Evolutionary conservation across 2,888 invertebrate species (phyloP).

Genomic region (Kryphioiulus occultus): DNA sequence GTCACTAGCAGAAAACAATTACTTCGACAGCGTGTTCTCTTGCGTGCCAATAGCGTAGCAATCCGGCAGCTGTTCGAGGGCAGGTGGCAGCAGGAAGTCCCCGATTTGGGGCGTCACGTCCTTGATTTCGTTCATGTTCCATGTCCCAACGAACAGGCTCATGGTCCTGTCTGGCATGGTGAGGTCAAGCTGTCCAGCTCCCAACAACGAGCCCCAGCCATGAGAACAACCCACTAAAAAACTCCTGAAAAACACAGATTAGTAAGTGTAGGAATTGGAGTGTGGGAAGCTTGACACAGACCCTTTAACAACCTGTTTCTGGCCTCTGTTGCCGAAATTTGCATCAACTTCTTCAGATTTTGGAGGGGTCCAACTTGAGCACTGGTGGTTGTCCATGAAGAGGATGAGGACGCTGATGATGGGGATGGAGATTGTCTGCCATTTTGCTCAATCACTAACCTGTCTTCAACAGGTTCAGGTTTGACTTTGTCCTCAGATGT

Average conservation of each 20-base stretch:
- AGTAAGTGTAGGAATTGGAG: too few relatives aligned
- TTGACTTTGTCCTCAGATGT: neutral
- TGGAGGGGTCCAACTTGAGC: neutral
- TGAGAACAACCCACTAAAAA: constrained; percentile 50
- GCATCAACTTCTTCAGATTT: neutral
- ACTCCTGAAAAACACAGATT: constrained; percentile 41
- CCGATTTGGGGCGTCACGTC: constrained; percentile 71
- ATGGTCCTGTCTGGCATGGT: constrained; percentile 85
- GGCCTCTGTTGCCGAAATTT: neutral
- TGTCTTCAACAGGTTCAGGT: neutral
- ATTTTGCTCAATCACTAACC: neutral
- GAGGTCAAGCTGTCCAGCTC: constrained; percentile 83
- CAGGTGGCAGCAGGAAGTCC: constrained; percentile 86
- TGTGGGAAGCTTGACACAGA: too few relatives aligned
- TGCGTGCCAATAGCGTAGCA: constrained; percentile 93
- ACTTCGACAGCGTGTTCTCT: constrained; percentile 66
- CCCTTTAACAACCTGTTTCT: neutral
- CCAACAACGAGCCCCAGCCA: constrained; percentile 67
- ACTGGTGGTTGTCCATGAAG: neutral
- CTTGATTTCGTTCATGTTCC: constrained; percentile 99
- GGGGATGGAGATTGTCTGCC: neutral
- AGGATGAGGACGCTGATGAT: neutral
- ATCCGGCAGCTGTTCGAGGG: constrained; percentile 82
- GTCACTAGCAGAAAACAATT: neutral
- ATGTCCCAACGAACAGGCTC: constrained; percentile 88